phyloP scores from a whole-genome alignment of 2,797 vertebrate genomes.

The Loriculus beryllinus region DNA sequence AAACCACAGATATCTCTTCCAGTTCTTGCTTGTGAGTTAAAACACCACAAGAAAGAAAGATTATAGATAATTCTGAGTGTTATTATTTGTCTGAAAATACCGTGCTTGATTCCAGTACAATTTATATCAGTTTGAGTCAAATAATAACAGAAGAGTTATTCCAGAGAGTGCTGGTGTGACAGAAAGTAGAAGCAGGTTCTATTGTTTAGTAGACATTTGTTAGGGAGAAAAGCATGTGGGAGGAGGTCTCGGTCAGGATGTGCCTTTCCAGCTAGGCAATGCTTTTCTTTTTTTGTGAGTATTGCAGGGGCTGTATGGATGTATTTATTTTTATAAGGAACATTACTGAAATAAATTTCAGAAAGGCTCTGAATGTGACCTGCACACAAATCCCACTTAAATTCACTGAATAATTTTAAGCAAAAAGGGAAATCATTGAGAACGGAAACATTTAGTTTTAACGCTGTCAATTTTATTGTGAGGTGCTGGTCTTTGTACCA shows the following conservation, averaged over 20 bases:
- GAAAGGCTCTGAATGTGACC: neutral
- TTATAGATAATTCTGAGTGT: neutral
- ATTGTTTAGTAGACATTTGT: neutral
- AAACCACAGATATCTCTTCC: neutral
- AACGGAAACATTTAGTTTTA: neutral
- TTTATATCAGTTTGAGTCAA: neutral
- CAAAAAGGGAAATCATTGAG: neutral
- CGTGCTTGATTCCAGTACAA: neutral
- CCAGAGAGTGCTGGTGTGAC: neutral
- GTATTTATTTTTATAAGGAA: neutral
- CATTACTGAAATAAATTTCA: neutral
- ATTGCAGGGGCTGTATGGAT: neutral
- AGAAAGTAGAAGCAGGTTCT: neutral
- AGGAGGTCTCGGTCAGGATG: neutral
- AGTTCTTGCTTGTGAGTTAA: neutral
- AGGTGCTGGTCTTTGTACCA: neutral
- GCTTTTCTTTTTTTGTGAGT: neutral
- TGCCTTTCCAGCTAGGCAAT: neutral
- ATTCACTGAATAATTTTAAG: neutral
- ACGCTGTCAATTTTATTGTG: neutral
- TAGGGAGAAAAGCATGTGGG: neutral
- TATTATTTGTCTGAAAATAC: constrained; percentile 29
- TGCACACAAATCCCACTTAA: neutral
- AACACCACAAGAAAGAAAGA: neutral
- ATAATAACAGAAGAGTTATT: neutral